phyloP scores from a whole-genome alignment of 2,888 invertebrate genomes.

The Prosopocoilus inquinatus region DNA sequence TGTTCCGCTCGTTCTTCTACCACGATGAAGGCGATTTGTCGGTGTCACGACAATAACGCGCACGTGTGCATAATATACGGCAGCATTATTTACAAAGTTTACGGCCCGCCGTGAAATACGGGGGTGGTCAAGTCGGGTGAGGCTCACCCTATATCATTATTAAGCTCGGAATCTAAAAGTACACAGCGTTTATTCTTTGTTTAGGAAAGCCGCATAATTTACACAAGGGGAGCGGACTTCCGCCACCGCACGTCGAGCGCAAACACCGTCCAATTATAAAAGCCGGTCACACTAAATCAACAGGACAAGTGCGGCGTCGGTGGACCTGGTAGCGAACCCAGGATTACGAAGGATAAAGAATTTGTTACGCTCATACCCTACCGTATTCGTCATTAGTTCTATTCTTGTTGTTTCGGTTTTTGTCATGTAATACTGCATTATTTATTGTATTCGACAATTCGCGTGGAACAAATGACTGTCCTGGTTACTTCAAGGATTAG shows the following conservation, averaged over 20 bases:
- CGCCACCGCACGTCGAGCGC: constrained; percentile 27
- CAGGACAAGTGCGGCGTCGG: neutral
- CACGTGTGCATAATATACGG: neutral
- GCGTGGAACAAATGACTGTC: too few species aligned
- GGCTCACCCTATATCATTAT: neutral
- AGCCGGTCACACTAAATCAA: constrained; percentile 12
- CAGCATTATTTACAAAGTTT: constrained; percentile 1
- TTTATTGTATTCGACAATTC: too few species aligned
- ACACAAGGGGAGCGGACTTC: constrained; percentile 25
- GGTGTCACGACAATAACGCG: too few species aligned
- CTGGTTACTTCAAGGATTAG: too few species aligned
- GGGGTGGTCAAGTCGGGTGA: constrained; percentile 1
- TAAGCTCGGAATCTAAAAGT: constrained; percentile 25
- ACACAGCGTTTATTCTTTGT: constrained; percentile 32
- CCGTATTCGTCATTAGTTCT: too few species aligned
- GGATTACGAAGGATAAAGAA: constrained; percentile 2
- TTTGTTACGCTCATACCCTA: too few species aligned
- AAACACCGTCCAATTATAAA: constrained; percentile 21
- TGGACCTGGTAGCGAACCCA: constrained; percentile 5
- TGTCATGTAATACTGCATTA: too few species aligned
- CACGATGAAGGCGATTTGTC: too few species aligned
- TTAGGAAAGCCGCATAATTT: constrained; percentile 34
- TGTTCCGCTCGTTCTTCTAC: too few species aligned
- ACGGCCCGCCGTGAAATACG: neutral
- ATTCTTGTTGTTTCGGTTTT: too few species aligned